Conservation (phyloP, 2,797 vertebrate genomes). For the Hyperoplus lanceolatus region DNA sequence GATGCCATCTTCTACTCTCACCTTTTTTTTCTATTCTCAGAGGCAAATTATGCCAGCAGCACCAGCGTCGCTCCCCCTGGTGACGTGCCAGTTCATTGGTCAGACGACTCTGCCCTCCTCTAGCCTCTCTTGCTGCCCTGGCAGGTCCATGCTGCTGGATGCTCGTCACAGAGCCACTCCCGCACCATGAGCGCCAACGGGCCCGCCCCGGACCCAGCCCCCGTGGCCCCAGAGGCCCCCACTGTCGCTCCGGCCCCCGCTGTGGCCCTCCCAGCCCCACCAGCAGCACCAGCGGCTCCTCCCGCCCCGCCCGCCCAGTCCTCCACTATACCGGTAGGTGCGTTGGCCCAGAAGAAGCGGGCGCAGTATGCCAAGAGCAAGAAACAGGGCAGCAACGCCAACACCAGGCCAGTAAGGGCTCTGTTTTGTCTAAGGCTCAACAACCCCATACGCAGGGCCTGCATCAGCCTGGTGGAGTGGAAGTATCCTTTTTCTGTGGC, state of each 20-base stretch:
- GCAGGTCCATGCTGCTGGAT: slow-evolving; percentile 96
- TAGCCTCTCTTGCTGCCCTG: slow-evolving; percentile 90
- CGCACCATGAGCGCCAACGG: slow-evolving; percentile 95
- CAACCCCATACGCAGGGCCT: slow-evolving; percentile 99
- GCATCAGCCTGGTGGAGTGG: slow-evolving; percentile 99
- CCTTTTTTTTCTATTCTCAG: slow-evolving; percentile 78
- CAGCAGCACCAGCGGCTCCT: slow-evolving; percentile 14
- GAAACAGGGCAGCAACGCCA: slow-evolving; percentile 96
- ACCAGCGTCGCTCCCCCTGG: slow-evolving; percentile 92
- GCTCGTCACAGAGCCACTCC: slow-evolving; percentile 92
- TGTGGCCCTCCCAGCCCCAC: slow-evolving; percentile 86
- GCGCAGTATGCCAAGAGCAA: slow-evolving; percentile 99
- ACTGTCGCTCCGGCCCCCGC: slow-evolving; percentile 70
- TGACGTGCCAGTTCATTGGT: slow-evolving; percentile 93
- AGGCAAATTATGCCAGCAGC: slow-evolving; percentile 98
- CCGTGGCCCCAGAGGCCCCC: slow-evolving; percentile 83
- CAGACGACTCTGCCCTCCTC: slow-evolving; percentile 88
- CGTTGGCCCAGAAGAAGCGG: slow-evolving; percentile 98
- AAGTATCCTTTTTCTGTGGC: slow-evolving; percentile 94
- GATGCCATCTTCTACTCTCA: slow-evolving; percentile 14
- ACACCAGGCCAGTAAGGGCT: slow-evolving; percentile 95
- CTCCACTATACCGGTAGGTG: slow-evolving; percentile 90
- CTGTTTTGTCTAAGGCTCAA: slow-evolving; percentile 99
- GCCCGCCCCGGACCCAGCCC: slow-evolving; percentile 86
- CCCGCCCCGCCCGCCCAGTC: slow-evolving; percentile 68